Base-by-base conservation (phyloP, 2,888 invertebrate species). In the Empis stercorea region DNA sequence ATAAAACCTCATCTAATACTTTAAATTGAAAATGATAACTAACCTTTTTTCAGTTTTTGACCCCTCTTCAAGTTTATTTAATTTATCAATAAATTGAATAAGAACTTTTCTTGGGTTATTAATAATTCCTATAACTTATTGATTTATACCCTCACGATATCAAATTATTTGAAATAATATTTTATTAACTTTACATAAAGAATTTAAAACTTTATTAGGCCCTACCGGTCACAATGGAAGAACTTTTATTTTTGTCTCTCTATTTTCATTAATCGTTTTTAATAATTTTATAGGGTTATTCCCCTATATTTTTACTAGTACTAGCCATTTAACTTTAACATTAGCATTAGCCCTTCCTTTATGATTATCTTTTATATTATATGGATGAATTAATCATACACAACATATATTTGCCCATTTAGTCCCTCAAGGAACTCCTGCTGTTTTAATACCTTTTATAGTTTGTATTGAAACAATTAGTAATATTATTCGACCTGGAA, bases 381-480 rank as follows among this genome's bases (percentile, higher is more conserved):
- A 71, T 64, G 79, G 78, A 7, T 79, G 79, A 76, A 63, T 74
- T 56, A 78, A 78, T 61, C 74, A 78, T 55, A 73, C 73, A 1
- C 74, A 73, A 60, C 72, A 76, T 59, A 80, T 81, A 74, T 77
- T 81, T 63, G 72, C 74, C 2, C 81, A 82, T 61, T 66, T 83
- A 72, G 76, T 83, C 0, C 82, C 83, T 0, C 73, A 76, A 71
- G 79, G 81, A 54, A 80, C 80, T 0, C 83, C 83, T 0, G 50
- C 58, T 7, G 57, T 76, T 57, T 57, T 84, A 59, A 81, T 81
- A 70, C 79, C 80, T 27, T 82, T 84, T 71, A 80, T 84, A 73
- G 81, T 84, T 9, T 63, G 79, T 66, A 82, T 83, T 75, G 83
- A 84, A 79, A 75, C 78, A 34, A 78, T 81, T 68, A 84, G 81